phyloP scores from a whole-genome alignment of 1,140 invertebrate genomes.

The Dendrolimus punctatus region DNA sequence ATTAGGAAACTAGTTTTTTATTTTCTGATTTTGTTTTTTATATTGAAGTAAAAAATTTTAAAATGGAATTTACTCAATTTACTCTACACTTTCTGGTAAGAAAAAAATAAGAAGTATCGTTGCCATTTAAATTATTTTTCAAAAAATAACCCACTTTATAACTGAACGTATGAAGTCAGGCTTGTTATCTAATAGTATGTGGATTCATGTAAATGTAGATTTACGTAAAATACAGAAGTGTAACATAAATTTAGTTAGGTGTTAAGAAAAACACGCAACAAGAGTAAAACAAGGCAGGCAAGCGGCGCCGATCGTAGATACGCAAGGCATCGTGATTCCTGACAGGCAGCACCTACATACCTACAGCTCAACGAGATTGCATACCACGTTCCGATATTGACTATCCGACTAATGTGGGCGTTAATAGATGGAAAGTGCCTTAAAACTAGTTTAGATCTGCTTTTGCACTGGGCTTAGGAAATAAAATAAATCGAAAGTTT shows the following conservation, averaged over 20 bases:
- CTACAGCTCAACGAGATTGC: conserved; percentile 29
- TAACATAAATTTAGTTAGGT: neutral
- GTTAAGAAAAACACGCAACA: conserved; percentile 7
- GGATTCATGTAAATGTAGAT: too few species aligned
- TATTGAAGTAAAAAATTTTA: too few species aligned
- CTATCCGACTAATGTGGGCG: conserved; percentile 43
- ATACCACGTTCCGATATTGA: conserved; percentile 43
- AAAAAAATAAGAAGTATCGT: too few species aligned
- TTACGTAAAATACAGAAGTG: too few species aligned
- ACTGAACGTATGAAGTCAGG: too few species aligned
- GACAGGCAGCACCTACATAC: conserved; percentile 28
- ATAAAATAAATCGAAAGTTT: neutral
- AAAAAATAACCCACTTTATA: too few species aligned
- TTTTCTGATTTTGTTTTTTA: too few species aligned
- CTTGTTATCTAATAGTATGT: too few species aligned
- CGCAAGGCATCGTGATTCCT: conserved; percentile 11
- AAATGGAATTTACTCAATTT: too few species aligned
- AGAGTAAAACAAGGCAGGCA: conserved; percentile 19
- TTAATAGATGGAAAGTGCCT: conserved; percentile 45
- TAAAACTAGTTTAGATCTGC: conserved; percentile 23
- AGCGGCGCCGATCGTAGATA: conserved; percentile 21
- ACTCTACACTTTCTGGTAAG: too few species aligned
- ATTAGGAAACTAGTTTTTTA: too few species aligned
- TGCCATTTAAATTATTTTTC: too few species aligned
- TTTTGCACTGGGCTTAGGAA: neutral